phyloP scores from a whole-genome alignment of 2,888 invertebrate species.

The Dasypogon diadema region DNA sequence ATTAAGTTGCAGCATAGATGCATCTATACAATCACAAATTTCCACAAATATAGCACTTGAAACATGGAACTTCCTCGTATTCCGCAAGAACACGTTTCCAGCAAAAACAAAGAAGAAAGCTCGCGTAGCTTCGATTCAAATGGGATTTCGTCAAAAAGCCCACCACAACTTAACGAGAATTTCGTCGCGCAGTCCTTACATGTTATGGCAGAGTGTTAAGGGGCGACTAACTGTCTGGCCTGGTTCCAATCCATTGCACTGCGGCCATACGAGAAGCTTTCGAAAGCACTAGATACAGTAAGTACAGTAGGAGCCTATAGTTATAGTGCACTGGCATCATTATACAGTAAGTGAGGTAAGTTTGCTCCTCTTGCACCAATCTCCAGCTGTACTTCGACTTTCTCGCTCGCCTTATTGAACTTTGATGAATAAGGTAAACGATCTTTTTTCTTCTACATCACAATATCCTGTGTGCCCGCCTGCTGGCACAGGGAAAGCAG shows the following conservation, averaged over 20 bases:
- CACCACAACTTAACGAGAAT: conserved; percentile 2
- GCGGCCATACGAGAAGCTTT: conserved; percentile 33
- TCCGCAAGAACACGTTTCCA: background rate
- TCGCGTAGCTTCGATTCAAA: background rate
- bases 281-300: conserved; percentile 23
- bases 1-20: conserved; percentile 28
- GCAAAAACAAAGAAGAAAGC: conserved; percentile 14
- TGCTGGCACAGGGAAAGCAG: background rate
- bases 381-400: background rate
- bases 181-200: conserved; percentile 1
- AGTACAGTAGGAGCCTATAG: background rate
- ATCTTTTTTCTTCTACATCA: no score
- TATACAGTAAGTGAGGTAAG: background rate
- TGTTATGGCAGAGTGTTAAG: conserved; percentile 29
- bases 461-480: background rate
- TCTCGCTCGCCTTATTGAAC: background rate
- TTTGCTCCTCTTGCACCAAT: background rate
- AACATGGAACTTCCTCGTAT: background rate
- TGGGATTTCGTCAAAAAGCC: conserved; percentile 40
- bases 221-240: conserved; percentile 48
- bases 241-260: conserved; percentile 22
- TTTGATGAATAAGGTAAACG: background rate
- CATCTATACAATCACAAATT: no score
- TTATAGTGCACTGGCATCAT: conserved; percentile 2
- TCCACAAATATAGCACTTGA: no score